phyloP scores from a whole-genome alignment of 2,888 invertebrate genomes.

The Eurois occulta region DNA sequence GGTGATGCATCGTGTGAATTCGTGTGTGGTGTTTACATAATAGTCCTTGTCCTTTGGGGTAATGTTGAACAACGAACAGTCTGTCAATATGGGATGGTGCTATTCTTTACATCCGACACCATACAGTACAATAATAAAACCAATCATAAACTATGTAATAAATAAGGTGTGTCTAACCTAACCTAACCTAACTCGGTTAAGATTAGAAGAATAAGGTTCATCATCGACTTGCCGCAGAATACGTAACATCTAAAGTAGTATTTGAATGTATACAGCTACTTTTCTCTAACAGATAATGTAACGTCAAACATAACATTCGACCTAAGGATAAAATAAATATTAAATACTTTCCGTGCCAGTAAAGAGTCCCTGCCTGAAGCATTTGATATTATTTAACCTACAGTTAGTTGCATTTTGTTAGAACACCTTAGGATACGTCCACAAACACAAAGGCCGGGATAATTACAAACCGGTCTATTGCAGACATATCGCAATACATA shows the following conservation, averaged over 20 bases:
- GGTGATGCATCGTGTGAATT: not conserved
- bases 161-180: no score
- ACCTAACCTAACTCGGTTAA: no score
- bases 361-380: not conserved
- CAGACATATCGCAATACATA: slow-evolving; percentile 28
- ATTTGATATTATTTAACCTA: slow-evolving; percentile 1
- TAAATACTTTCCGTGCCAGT: not conserved
- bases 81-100: no score
- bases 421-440: not conserved
- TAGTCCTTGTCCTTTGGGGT: not conserved
- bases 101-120: no score
- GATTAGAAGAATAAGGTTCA: no score
- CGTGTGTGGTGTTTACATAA: not conserved
- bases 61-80: no score
- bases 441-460: not conserved
- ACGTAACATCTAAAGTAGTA: not conserved
- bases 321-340: not conserved
- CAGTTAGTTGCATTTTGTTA: slow-evolving; percentile 5
- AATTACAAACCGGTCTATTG: slow-evolving; percentile 35
- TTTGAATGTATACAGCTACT: not conserved
- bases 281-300: not conserved
- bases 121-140: no score
- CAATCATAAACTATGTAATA: no score
- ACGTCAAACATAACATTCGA: not conserved
- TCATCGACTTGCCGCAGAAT: not conserved